A percentile compares a stretch with the other conserved stretches of the same genome.
These are phyloP conservation scores for Montifringilla adamsi DNA, from an alignment of 2,113 vertebrate genomes.

Conservation along the genomic window DNA sequence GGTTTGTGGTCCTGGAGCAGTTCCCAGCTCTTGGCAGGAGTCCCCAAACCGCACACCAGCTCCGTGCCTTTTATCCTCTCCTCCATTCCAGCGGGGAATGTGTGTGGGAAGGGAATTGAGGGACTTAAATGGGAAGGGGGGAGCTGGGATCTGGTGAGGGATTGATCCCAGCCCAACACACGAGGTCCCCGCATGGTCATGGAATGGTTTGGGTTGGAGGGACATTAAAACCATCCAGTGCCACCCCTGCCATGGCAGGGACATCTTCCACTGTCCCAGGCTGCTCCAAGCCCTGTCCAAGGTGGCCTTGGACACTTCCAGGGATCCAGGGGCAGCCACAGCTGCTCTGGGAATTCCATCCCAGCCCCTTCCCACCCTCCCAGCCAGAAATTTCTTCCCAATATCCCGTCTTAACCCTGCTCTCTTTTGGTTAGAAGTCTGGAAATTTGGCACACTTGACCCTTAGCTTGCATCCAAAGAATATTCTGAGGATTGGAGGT, in stretches of 20 bases:
- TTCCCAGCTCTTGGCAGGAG: not conserved
- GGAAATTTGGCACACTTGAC: not conserved
- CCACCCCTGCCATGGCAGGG: not conserved
- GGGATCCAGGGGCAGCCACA: not conserved
- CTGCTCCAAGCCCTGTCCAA: accelerated
- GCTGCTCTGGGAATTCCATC: not conserved
- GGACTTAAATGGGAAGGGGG: not conserved
- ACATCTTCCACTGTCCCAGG: not conserved
- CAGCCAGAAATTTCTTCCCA: not conserved
- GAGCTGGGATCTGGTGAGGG: not conserved
- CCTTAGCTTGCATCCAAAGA: not conserved
- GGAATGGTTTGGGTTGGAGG: not conserved
- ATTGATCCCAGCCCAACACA: not conserved
- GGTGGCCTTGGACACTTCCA: not conserved
- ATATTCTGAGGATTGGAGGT: not conserved
- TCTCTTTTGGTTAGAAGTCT: not conserved
- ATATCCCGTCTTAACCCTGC: accelerated
- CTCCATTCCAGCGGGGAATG: not conserved
- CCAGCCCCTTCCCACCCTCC: not conserved
- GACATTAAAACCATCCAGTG: accelerated
- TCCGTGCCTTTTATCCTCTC: not conserved
- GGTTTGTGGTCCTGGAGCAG: not conserved
- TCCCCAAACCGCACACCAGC: not conserved
- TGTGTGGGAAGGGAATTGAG: not conserved
- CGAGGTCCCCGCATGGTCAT: accelerated